Evolutionary conservation across 2,113 vertebrate species (phyloP), one percentile per base, ranked within the genome.

Genomic region (Miniopterus natalensis): DNA sequence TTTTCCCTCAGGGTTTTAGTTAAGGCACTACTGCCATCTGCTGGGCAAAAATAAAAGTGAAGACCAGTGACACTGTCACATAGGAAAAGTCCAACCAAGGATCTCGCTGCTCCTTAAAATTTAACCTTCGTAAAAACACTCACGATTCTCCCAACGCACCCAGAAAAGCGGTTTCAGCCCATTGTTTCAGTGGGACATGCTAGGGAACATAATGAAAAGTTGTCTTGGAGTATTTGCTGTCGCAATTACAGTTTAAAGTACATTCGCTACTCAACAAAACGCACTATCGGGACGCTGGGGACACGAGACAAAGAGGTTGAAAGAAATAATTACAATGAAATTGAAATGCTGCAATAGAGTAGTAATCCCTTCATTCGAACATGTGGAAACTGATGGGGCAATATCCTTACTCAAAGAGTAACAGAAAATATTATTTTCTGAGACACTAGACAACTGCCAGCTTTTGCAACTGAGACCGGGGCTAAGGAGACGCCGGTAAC

Each of bases 1-100:
- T 36, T 36, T 36, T 36, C 2, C 36, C 36, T 36, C 36, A 21
- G 18, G 71, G 23, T 65, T 94, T 98, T 98, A 68, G 79, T 97
- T 97, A 80, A 36, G 97, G 65, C 88, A 92, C 83, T 98, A 89
- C 95, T 97, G 97, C 98, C 98, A 98, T 94, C 98, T 98, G 90
- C 96, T 97, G 98, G 95, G 92, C 12, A 20, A 0, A 53, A 84
- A 11, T n/a, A 96, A 59, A 97, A 97, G 51, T 78, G 63, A 83
- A 89, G 47, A 11, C 8, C 20, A 59, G 3, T 36, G 29, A 49
- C 25, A 70, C 29, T 8, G 15, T 25, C 7, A 0, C 6, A 27
- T 3, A 14, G 71, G 63, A 63, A 85, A 59, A 23, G 63, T 81
- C 1, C 11, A 68, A 77, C 57, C 23, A 40, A 75, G 36, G 73